A percentile compares a stretch with the other conserved stretches of the same genome.
Conservation (phyloP, 2,113 vertebrate species). For the Labrus mixtus region DNA sequence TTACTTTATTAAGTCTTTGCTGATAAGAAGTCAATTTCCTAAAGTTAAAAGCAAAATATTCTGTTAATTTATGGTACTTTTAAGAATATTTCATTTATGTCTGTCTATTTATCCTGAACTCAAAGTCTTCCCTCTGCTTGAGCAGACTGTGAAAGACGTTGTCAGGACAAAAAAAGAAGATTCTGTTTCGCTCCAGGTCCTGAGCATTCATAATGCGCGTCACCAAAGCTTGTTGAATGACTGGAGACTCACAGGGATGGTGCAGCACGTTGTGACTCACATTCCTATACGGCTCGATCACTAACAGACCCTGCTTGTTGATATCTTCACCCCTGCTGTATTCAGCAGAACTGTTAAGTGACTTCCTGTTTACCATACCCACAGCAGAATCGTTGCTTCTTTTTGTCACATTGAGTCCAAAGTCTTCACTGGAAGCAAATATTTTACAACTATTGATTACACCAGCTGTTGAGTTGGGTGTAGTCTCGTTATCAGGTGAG, state of each 20-base stretch:
- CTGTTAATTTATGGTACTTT: no score
- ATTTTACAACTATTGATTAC: slow-evolving; percentile 9
- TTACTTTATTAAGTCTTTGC: no score
- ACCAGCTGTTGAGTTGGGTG: not conserved
- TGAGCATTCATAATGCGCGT: slow-evolving; percentile 70
- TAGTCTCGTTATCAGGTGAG: slow-evolving; percentile 34
- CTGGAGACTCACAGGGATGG: slow-evolving; percentile 75
- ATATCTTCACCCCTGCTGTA: not conserved
- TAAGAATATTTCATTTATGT: not conserved
- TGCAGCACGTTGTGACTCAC: slow-evolving; percentile 80
- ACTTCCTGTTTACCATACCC: not conserved
- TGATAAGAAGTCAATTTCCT: not conserved
- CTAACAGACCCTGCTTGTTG: slow-evolving; percentile 56
- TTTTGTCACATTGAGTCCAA: slow-evolving; percentile 1
- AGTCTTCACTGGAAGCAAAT: not conserved
- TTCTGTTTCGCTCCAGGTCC: slow-evolving; percentile 67
- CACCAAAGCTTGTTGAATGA: slow-evolving; percentile 73
- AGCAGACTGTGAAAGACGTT: slow-evolving; percentile 62
- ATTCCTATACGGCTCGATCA: slow-evolving; percentile 76
- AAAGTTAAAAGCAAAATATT: no score
- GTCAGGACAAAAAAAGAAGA: slow-evolving; percentile 69
- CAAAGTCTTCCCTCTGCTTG: slow-evolving; percentile 71
- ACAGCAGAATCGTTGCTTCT: not conserved
- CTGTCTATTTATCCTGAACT: slow-evolving; percentile 40
- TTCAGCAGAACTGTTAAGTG: not conserved